Evolutionary conservation across 2,888 invertebrate species (phyloP), one percentile per base, ranked within the genome.

Genomic region (Amitus sp.): DNA sequence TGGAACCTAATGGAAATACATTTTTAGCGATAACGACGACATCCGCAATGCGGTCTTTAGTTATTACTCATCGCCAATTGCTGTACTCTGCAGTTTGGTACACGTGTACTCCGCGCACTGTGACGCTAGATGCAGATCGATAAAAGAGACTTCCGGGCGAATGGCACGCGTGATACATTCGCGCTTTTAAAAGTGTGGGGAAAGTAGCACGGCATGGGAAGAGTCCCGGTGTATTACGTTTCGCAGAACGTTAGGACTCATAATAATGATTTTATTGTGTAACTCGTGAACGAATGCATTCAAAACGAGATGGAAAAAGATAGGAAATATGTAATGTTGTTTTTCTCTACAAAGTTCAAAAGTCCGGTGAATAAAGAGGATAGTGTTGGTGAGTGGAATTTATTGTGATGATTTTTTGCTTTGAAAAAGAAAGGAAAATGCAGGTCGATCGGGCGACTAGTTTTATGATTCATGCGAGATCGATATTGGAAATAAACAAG

Each of bases 11-110:
- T n/a, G 2, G 33, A n/a, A 33, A 33, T n/a, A 12, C 3, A 12
- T 33, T 33, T 12, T 9, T 33, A 27, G 28, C 9, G 9, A 27
- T 27, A 7, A 9, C 28, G 5, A 27, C 9, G 6, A 27, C n/a
- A n/a, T 33, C 12, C 15, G 37, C 37, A 13, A 37, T 37, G 15
- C 15, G 6, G 12, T 37, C 15, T 5, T 37, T 18, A 39, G 47
- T 33, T 48, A 20, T 49, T 49, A 46, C 49, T 55, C 47, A 19
- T 40, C 45, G 33, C 39, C 34, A 48, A 56, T 52, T 46, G 33
- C 28, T 33, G 47, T 47, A 45, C 61, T 48, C n/a, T n/a, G n/a
- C n/a, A 50, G 52, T 48, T 61, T 20, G 34, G 43, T 33, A 17
- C 30, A 58, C 12, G 23, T 42, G 7, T 47, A 47, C 42, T 53